Base-by-base conservation (phyloP, 2,113 vertebrate genomes). In the Dicerorhinus sumatrensis region DNA sequence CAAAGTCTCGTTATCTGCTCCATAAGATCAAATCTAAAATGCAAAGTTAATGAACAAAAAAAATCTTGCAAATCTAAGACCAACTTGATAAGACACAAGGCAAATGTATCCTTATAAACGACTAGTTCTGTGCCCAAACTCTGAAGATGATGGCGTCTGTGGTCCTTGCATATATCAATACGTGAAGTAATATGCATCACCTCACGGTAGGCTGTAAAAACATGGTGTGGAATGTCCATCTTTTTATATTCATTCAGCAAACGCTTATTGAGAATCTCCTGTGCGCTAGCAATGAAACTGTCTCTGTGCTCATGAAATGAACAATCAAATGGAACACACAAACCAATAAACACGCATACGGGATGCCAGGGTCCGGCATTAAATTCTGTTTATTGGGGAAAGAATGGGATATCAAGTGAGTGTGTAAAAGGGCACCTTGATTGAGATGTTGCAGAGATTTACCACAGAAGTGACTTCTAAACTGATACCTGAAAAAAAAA, bases 281-380 rank as follows among this genome's bases (percentile, higher is more conserved):
- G 0, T 5, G 4, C 0, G 2, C 42, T 6, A 39, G 8, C 54
- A 0, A 14, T 4, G 11, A 70, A 11, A 18, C 16, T 3, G 8
- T 48, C 62, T 51, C 31, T 17, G 2, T 60, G 33, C 42, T 63
- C 23, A 2, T 5, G 10, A 60, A 39, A 10, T 36, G 27, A 69
- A 2, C 31, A 16, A 31, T 11, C 33, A 21, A 13, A 56, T 2
- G 31, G n/a, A 31, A 33, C 39, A 3, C 0, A 8, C 13, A 8
- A 7, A 46, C 27, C 13, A 31, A 39, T 2, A 11, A 42, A n/a
- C 3, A 27, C 54, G 46, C 6, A 7, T 27, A 7, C n/a, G 29
- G 29, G 21, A 58, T 1, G 5, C 4, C 18, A 63, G 2, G 48
- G 17, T 27, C 80, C 46, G 12, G 27, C 8, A 1, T 46, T 12